phyloP scores from a whole-genome alignment of 1,140 invertebrate species.

The Penaeus vannamei region DNA sequence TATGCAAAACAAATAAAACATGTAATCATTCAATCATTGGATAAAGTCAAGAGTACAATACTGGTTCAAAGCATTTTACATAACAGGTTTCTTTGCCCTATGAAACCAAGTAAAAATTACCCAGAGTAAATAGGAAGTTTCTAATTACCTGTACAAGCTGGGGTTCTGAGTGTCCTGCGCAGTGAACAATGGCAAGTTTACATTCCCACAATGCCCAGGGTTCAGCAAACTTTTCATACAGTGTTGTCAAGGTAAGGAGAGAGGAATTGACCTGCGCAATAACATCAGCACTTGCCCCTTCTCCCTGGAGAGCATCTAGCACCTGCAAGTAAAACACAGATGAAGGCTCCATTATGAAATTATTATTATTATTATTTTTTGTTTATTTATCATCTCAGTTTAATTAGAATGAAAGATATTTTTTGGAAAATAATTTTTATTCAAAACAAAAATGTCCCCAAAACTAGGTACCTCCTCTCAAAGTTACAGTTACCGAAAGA shows the following conservation, averaged over 20 bases:
- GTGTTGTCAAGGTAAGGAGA: conserved; percentile 75
- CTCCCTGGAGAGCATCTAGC: conserved; percentile 82
- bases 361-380: neutral
- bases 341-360: too few species aligned
- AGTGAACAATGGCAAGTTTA: conserved; percentile 87
- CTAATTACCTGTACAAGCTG: conserved; percentile 69
- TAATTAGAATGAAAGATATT: conserved; percentile 9
- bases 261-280: conserved; percentile 74
- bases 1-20: too few species aligned
- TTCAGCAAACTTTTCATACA: conserved; percentile 72
- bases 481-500: too few species aligned
- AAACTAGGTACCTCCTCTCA: too few species aligned
- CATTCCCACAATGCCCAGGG: conserved; percentile 87
- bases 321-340: conserved; percentile 73
- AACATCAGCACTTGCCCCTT: conserved; percentile 76
- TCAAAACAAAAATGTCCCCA: too few species aligned
- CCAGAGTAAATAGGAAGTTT: too few species aligned
- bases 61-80: too few species aligned
- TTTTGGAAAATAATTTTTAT: too few species aligned
- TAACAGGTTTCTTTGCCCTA: too few species aligned
- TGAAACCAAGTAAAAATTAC: too few species aligned
- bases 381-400: neutral
- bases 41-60: too few species aligned
- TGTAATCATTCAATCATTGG: too few species aligned
- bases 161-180: conserved; percentile 79